Evolutionary conservation across 2,888 invertebrate genomes (phyloP), one percentile per base, ranked within the genome.

Genomic region (Parnassius mnemosyne): DNA sequence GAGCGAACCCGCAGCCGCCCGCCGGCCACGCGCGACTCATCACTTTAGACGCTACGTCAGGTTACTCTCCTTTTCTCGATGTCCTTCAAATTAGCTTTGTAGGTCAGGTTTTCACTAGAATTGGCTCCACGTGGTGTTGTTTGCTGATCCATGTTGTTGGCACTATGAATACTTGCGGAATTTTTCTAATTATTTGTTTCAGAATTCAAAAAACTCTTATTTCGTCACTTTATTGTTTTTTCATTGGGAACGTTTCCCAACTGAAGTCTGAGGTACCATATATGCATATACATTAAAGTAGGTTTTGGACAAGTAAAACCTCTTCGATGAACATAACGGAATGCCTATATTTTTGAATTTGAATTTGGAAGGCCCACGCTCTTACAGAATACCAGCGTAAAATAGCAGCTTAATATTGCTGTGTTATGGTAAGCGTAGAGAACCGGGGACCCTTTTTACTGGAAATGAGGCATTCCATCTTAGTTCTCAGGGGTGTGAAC

Each of bases 51-150:
- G 87, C 90, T 81, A 84, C 89, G 90, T 91, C 90, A 90, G 90
- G 90, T 89, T 89, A 91, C 90, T 91, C 90, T 91, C 90, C 90
- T 90, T 91, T 91, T 91, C 90, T 87, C 88, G 88, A 85, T 90
- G 90, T 91, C 90, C 90, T 91, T 91, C 90, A 90, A 90, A 91
- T 91, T 90, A 90, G 90, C 90, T 90, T 88, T 91, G 89, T 91
- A 91, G 90, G 90, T 91, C 90, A 91, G 90, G 89, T 88, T 87
- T 87, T 87, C 82, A 81, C 80, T 80, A 78, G 82, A 81, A 80
- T 77, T 74, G 80, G 78, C 76, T 81, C 85, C 90, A 89, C 89
- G 89, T 90, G 89, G 82, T 80, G 76, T 84, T 89, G 88, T 89
- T 89, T 87, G 84, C 85, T 78, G 73, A 73, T 75, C 71, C 71